Base-by-base conservation (phyloP, 2,797 vertebrate genomes). In the Enteromius trimaculatus region DNA sequence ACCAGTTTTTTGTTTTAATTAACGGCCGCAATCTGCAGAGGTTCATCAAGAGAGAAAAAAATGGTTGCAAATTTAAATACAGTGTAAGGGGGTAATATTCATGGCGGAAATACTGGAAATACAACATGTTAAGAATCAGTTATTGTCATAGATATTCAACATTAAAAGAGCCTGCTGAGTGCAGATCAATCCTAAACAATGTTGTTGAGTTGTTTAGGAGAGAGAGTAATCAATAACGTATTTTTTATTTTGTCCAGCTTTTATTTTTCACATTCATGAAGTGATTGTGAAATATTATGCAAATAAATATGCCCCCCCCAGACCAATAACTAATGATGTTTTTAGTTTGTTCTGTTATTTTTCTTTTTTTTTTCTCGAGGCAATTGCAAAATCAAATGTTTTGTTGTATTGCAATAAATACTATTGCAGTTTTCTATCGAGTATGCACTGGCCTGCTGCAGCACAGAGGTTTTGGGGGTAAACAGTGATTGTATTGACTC, bases 1-100 rank as follows among this genome's bases (percentile, higher is more conserved):
- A 89, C 86, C 84, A 72, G 71, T 84, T 91, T 82, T 88, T 88
- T 83, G 83, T 89, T 86, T 83, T 85, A 86, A 89, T 88, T 88
- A 86, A 87, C 80, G 79, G 80, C 76, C 81, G 75, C 84, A 84
- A 79, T 86, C 81, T 90, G 86, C 62, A 77, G 77, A 77, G 81
- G 65, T 84, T 87, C 77, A 69, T 66, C 26, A 77, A 51, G 69
- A 62, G 58, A 3, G 8, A 16, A 42, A 19, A 19, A 72, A 69
- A 71, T n/a, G 42, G 75, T 26, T 6, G 31, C 34, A 60, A 13
- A 29, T 79, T 70, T 70, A 51, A 53, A 44, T 44, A 68, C 14
- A 26, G 65, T 9, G 42, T 29, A 47, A 83, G 53, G 71, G 65
- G 75, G 14, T 83, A 60, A 78, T 69, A 62, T 68, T 69, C n/a